Conservation (phyloP, 2,113 vertebrate genomes). For the Osmerus mordax region DNA sequence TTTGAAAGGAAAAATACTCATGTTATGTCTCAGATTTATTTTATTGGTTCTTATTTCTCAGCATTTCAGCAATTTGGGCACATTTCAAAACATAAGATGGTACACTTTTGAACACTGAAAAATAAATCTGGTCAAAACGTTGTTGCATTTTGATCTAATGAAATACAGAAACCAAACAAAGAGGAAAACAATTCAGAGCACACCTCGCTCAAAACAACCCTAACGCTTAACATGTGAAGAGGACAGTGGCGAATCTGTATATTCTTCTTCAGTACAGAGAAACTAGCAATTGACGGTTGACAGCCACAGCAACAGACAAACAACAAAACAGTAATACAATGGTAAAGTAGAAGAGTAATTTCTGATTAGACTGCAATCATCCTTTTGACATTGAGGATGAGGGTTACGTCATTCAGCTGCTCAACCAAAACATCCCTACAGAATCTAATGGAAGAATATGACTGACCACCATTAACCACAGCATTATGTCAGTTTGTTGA, state of each 20-base stretch:
- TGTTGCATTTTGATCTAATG: conserved; percentile 28
- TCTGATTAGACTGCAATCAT: no score
- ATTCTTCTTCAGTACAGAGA: conserved; percentile 6
- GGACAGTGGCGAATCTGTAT: not conserved
- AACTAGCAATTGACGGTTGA: no score
- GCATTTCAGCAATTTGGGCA: not conserved
- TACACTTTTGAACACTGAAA: not conserved
- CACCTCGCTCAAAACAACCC: conserved; percentile 11
- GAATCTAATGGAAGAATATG: conserved; percentile 10
- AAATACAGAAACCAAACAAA: conserved; percentile 38
- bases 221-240: conserved; percentile 30
- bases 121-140: conserved; percentile 62
- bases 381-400: not conserved
- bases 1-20: conserved; percentile 3
- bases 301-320: no score
- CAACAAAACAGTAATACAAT: no score
- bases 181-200: conserved; percentile 26
- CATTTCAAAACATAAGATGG: no score
- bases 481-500: not conserved
- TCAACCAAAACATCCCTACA: conserved; percentile 18
- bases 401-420: conserved; percentile 18
- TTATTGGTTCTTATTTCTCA: conserved; percentile 29
- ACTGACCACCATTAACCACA: conserved; percentile 5
- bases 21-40: conserved; percentile 61
- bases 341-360: no score